Evolutionary conservation across 2,113 vertebrate genomes (phyloP), one percentile per base, ranked within the genome.

Genomic region (Bubo blakistoni): DNA sequence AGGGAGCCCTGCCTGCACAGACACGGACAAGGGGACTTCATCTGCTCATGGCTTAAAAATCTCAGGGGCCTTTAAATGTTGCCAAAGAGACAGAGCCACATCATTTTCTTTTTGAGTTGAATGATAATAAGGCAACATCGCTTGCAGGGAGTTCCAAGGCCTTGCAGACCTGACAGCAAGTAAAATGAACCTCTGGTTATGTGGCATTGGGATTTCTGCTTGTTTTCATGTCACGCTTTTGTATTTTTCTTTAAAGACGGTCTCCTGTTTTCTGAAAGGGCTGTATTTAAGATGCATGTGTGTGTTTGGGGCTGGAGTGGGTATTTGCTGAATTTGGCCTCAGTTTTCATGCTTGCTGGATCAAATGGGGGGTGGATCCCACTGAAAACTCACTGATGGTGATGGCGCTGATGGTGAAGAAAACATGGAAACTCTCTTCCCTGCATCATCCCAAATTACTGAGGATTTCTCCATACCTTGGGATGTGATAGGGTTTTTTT

Each of bases 111-210:
- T 52, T 20, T 25, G n/a, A 19, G 71, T 24, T 5, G 36, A 62
- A 20, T 20, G 29, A 19, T 26, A 47, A 47, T 14, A 3, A 38
- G 10, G 13, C 2, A 8, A 34, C 1, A 0, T 30, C 1, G 0
- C 49, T 47, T 40, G 34, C n/a, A 16, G 81, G 32, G 34, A 54
- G 14, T 30, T 24, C 69, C 61, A 6, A 47, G 66, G 81, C 61
- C 57, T 71, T 49, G 67, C 34, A 73, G 54, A 40, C 34, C 67
- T 58, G 70, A 29, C 2, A 24, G 71, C 54, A 80, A 96, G 91
- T 92, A 93, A 95, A 91, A 24, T 1, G 1, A 80, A 52, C 51
- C 74, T 58, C 87, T 72, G 85, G 66, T n/a, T 72, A 2, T 26
- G 52, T 8, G 0, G 26, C 2, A 3, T 2, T 67, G 92, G 85